Base-by-base conservation (phyloP, 2,797 vertebrate genomes). In the Manis pentadactyla region DNA sequence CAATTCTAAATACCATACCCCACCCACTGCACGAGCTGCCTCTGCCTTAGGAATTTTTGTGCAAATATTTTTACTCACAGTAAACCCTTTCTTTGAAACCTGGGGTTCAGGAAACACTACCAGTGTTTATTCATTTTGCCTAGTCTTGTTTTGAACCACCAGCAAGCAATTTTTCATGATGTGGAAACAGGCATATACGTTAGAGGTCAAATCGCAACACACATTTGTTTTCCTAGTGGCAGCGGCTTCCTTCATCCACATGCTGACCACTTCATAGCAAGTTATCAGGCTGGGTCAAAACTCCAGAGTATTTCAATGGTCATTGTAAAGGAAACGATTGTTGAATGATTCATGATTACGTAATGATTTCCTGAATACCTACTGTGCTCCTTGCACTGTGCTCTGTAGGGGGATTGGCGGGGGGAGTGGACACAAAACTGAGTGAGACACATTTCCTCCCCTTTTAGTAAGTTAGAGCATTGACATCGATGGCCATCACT, bases 321-420 rank as follows among this genome's bases (percentile, higher is more conserved):
- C 53, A 75, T 82, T 68, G 39, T 46, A 90, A 93, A 93, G 64
- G 46, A 96, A 95, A 27, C 9, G 11, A 49, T 59, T 73, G 68
- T 31, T 61, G 84, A 34, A 81, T 34, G 15, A 82, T 90, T 96
- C 86, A 59, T 64, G 23, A 61, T 97, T 93, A 92, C 89, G 49
- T 55, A 37, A n/a, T 69, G 57, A 17, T 49, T 69, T 93, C 73
- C 3, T 37, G 4, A 94, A 64, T 21, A 96, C 5, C 39, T 29
- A 31, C 57, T 21, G 3, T 8, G 39, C n/a, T 77, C 29, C 37
- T 74, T 63, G 42, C 59, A 18, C 39, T 17, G n/a, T 51, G 13
- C 15, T 49, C 3, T 29, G 34, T 64, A 21, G 51, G 63, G 15
- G 14, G 55, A 12, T n/a, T 64, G 21, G 51, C 55, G 13, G 17